Conservation (phyloP, 2,888 invertebrate genomes). For the Dynastes hyllus region DNA sequence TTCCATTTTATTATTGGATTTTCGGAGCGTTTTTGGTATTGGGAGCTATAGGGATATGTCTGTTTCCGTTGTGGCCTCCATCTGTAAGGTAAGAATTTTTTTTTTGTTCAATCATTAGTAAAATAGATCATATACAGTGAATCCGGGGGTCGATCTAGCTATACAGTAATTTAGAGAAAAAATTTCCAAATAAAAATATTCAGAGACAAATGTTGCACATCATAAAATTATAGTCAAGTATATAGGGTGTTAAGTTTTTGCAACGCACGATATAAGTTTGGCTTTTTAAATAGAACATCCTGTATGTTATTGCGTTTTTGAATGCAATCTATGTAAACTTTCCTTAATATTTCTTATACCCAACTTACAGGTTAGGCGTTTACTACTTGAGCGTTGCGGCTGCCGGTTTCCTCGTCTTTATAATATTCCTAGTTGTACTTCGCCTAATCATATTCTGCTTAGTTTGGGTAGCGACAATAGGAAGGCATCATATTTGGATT, state of each 20-base stretch:
- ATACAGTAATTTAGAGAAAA: background rate
- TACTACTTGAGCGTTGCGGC: constrained; percentile 97
- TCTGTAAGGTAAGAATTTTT: constrained; percentile 79
- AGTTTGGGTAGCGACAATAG: constrained; percentile 90
- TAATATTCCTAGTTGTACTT: constrained; percentile 91
- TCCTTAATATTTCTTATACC: too few species aligned
- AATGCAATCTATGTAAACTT: too few species aligned
- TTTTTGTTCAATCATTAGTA: background rate
- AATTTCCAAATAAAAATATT: too few species aligned
- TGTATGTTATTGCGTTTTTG: too few species aligned
- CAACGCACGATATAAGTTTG: too few species aligned
- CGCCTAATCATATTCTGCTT: constrained; percentile 93
- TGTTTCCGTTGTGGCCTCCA: constrained; percentile 99
- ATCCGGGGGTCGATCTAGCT: too few species aligned
- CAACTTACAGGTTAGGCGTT: constrained; percentile 84
- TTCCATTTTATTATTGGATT: constrained; percentile 95
- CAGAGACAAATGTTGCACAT: too few species aligned
- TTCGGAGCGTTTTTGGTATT: constrained; percentile 92
- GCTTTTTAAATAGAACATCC: too few species aligned
- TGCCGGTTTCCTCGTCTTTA: constrained; percentile 94
- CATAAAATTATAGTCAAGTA: too few species aligned
- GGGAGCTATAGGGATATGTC: constrained; percentile 95
- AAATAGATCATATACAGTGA: background rate
- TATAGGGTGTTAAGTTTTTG: too few species aligned
- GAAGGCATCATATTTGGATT: constrained; percentile 96